Evolutionary conservation across 2,888 invertebrate genomes (phyloP), one percentile per base, ranked within the genome.

Genomic region (Poecilus cupreus): DNA sequence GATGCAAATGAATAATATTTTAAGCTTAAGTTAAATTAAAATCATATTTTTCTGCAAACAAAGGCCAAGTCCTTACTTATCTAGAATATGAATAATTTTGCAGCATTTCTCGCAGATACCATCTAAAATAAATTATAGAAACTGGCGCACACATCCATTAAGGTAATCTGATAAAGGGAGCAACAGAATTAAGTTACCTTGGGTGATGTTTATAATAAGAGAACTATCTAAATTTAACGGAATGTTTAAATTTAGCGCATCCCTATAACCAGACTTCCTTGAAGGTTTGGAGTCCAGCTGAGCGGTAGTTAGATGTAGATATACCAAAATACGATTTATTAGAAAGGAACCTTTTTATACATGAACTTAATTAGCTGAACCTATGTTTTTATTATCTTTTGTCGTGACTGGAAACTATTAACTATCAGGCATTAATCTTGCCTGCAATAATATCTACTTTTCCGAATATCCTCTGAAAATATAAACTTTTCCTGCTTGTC

Each of bases 331-430:
- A 39, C 57, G 78, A 78, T 78, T 78, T 78, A 64, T 78, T 64
- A 24, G 64, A 60, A 77, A 57, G 54, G 26, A 46, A 43, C 43
- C 72, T 72, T 64, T 77, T 64, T 78, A 64, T 78, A 78, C 64
- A 64, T 22, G 64, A 78, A 64, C 46, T 60, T 78, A 78, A 78
- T 78, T 78, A 78, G 64, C 13, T 60, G 20, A 51, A 78, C 64
- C 60, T 76, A 76, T 39, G 43, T 78, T 78, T 78, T 78, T 78
- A 78, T 78, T 78, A 78, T 78, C 64, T 64, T 78, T 78, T 78
- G 20, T 24, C 78, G 78, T 78, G 78, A 60, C 78, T 78, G 5
- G 13, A 6, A 13, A 16, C 64, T 64, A 78, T 78, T 78, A 78
- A 26, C 18, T 78, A 46, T 43, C 11, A 43, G 10, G 16, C 64